Evolutionary conservation across 35 echinoderm and acorn worm species (phyloP).

Genomic region (Patiria miniata): DNA sequence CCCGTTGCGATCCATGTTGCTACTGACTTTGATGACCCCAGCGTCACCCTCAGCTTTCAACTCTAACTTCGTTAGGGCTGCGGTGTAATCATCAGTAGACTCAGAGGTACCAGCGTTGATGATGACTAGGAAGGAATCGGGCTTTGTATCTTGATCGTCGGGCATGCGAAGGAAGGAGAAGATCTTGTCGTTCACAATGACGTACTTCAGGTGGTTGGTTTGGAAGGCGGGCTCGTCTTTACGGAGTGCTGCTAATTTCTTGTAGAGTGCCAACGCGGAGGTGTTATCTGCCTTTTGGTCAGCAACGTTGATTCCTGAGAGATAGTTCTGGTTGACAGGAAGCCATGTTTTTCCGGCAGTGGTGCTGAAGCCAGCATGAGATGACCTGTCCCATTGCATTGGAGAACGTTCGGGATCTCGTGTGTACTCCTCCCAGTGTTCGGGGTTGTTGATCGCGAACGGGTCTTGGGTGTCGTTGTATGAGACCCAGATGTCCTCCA

Average conservation of each 20-base stretch:
- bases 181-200: slow-evolving; percentile 66
- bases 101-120: slow-evolving; percentile 69
- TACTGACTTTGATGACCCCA: slow-evolving; percentile 57
- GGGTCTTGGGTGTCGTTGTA: slow-evolving; percentile 90
- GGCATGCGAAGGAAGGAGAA: slow-evolving; percentile 86
- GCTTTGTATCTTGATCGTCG: slow-evolving; percentile 42
- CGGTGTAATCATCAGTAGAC: slow-evolving; percentile 44
- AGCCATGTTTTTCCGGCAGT: slow-evolving; percentile 75
- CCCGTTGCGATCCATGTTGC: slow-evolving; percentile 50
- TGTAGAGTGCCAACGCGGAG: slow-evolving; percentile 64
- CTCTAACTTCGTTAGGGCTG: background rate
- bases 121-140: slow-evolving; percentile 55
- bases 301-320: slow-evolving; percentile 76
- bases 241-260: slow-evolving; percentile 38
- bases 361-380: slow-evolving; percentile 76
- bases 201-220: slow-evolving; percentile 66
- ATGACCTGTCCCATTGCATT: no score
- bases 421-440: slow-evolving; percentile 89
- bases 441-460: slow-evolving; percentile 85
- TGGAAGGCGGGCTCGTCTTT: slow-evolving; percentile 61
- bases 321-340: slow-evolving; percentile 70
- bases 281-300: slow-evolving; percentile 42
- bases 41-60: slow-evolving; percentile 2
- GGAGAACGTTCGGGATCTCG: slow-evolving; percentile 88
- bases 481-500: slow-evolving; percentile 58